These are phyloP conservation scores for Aphidius colemani DNA, from an alignment of 2,888 invertebrate species.

Conservation along the genomic window DNA sequence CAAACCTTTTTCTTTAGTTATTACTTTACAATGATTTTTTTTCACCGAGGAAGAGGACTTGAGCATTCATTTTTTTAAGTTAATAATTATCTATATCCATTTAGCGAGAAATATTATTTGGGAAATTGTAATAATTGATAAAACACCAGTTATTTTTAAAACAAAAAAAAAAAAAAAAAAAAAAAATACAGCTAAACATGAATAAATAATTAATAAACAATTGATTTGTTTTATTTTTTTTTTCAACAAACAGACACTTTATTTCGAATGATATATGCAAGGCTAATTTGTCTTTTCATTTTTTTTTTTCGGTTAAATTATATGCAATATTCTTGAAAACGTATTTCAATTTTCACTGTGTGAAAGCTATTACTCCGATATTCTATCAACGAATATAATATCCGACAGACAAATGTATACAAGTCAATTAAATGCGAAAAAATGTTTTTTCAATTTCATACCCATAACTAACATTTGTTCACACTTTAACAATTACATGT, in stretches of 20 bases:
- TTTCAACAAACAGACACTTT: slow-evolving; percentile 56
- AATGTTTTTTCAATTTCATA: not conserved
- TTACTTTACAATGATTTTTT: not conserved
- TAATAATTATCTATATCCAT: not conserved
- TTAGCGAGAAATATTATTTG: slow-evolving; percentile 9
- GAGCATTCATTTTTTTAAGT: slow-evolving; percentile 3
- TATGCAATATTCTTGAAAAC: slow-evolving; percentile 21
- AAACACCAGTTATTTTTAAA: not conserved
- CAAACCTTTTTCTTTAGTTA: no score
- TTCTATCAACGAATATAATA: slow-evolving; percentile 20
- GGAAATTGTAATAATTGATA: not conserved
- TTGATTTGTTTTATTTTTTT: slow-evolving; percentile 27
- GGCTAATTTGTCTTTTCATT: slow-evolving; percentile 26
- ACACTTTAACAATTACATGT: slow-evolving; percentile 27
- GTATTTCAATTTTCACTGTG: slow-evolving; percentile 27
- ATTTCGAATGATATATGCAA: slow-evolving; percentile 46
- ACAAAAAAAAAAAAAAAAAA: not conserved
- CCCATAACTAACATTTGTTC: slow-evolving; percentile 22
- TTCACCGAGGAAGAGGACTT: slow-evolving; percentile 28
- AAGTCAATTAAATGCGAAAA: slow-evolving; percentile 26
- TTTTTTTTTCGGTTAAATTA: slow-evolving; percentile 33
- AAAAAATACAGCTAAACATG: not conserved
- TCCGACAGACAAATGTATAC: slow-evolving; percentile 22
- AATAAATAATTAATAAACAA: slow-evolving; percentile 11
- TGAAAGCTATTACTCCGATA: slow-evolving; percentile 33